phyloP scores from a whole-genome alignment of 2,113 vertebrate species.

The Phaetusa simplex region DNA sequence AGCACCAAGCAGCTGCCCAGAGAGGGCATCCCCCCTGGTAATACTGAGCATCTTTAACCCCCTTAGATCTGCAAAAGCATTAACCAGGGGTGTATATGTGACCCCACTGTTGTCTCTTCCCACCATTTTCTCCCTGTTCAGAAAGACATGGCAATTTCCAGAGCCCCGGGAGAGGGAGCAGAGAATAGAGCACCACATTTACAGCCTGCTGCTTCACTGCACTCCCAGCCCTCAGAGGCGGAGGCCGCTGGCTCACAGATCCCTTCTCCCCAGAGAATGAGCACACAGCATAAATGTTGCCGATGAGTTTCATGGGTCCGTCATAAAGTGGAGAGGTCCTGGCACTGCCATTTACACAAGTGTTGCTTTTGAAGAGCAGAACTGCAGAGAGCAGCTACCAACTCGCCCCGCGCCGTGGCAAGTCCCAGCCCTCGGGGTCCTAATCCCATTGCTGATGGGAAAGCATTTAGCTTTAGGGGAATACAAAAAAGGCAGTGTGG shows the following conservation, averaged over 20 bases:
- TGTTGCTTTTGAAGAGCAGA: not conserved
- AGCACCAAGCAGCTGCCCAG: not conserved
- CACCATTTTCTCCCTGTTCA: not conserved
- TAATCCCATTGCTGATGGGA: not conserved
- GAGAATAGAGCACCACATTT: not conserved
- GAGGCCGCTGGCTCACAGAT: not conserved
- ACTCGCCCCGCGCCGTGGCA: not conserved
- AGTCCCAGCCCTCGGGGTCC: not conserved
- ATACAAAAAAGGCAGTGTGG: not conserved
- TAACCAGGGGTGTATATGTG: not conserved
- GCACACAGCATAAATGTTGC: not conserved
- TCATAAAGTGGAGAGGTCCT: not conserved
- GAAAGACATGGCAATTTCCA: not conserved
- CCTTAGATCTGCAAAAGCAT: not conserved
- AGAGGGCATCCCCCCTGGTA: not conserved
- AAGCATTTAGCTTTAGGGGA: not conserved
- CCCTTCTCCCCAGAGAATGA: not conserved
- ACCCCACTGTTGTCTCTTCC: not conserved
- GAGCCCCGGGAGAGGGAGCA: not conserved
- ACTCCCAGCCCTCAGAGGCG: not conserved
- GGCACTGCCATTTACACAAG: not conserved
- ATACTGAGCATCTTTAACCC: not conserved
- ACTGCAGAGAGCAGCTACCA: not conserved
- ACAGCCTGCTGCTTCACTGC: not conserved
- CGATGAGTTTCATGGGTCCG: accelerated